phyloP scores from a whole-genome alignment of 1,140 invertebrate species.

The Nasonia giraulti region DNA sequence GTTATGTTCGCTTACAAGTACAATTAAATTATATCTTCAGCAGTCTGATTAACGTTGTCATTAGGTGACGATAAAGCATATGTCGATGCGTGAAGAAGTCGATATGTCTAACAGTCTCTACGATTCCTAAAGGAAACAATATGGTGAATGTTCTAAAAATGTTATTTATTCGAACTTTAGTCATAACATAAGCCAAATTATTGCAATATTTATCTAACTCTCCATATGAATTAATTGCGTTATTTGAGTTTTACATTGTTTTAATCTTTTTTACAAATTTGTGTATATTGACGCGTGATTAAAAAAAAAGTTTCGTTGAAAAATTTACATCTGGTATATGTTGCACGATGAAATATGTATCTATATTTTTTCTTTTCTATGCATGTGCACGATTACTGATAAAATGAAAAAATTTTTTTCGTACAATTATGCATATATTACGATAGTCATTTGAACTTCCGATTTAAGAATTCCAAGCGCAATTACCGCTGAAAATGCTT shows the following conservation, averaged over 20 bases:
- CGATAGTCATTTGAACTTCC: neutral
- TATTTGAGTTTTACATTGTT: neutral
- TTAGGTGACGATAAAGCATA: neutral
- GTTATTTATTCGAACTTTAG: constrained; percentile 22
- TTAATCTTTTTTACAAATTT: neutral
- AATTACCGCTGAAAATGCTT: neutral
- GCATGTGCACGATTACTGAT: neutral
- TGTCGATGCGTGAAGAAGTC: neutral
- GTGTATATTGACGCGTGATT: neutral
- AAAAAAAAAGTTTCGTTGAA: neutral
- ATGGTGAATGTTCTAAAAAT: neutral
- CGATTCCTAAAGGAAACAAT: neutral
- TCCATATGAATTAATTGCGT: neutral
- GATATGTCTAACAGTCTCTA: constrained; percentile 49
- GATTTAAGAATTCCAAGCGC: constrained; percentile 3
- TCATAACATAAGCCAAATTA: neutral
- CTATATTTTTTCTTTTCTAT: neutral
- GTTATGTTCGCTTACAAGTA: constrained; percentile 14
- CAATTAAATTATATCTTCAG: constrained; percentile 23
- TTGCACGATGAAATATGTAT: neutral
- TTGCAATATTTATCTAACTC: neutral
- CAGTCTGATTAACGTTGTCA: neutral
- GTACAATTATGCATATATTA: neutral
- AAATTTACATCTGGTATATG: neutral
- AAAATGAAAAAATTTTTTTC: neutral